phyloP scores from a whole-genome alignment of 2,797 vertebrate species.

The Spea hammondii region DNA sequence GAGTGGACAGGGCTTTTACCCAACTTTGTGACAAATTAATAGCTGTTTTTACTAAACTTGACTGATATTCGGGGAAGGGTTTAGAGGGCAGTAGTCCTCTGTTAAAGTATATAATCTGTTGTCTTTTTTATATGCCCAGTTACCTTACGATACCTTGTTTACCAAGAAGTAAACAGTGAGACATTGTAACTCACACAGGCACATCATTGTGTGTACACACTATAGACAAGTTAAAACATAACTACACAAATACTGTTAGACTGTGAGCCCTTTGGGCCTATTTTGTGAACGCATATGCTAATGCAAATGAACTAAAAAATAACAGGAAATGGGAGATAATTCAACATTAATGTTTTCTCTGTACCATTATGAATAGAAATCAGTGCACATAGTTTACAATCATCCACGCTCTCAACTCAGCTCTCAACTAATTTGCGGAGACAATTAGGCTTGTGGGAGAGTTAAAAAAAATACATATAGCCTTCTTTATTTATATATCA shows the following conservation, averaged over 20 bases:
- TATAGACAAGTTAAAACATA: constrained; percentile 26
- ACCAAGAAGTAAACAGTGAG: constrained; percentile 7
- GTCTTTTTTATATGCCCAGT: neutral
- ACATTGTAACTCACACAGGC: constrained; percentile 10
- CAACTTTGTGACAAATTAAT: too few species aligned
- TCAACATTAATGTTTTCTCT: neutral
- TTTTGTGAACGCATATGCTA: neutral
- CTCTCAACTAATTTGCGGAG: too few species aligned
- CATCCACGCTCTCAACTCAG: too few species aligned
- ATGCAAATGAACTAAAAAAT: neutral
- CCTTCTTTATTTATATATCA: too few species aligned
- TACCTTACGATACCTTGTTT: constrained; percentile 15
- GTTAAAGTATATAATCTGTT: neutral
- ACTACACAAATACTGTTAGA: neutral
- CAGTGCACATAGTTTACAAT: too few species aligned
- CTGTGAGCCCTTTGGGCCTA: neutral
- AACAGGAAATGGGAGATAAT: neutral
- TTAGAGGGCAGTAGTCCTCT: neutral
- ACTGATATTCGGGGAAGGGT: too few species aligned
- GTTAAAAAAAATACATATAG: too few species aligned
- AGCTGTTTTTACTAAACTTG: too few species aligned
- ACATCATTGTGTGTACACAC: constrained; percentile 13
- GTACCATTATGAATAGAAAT: neutral
- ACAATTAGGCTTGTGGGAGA: too few species aligned
- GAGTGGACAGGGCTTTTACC: too few species aligned